Evolutionary conservation across 2,888 invertebrate species (phyloP).

Genomic region (Pseudanteris insignis): DNA sequence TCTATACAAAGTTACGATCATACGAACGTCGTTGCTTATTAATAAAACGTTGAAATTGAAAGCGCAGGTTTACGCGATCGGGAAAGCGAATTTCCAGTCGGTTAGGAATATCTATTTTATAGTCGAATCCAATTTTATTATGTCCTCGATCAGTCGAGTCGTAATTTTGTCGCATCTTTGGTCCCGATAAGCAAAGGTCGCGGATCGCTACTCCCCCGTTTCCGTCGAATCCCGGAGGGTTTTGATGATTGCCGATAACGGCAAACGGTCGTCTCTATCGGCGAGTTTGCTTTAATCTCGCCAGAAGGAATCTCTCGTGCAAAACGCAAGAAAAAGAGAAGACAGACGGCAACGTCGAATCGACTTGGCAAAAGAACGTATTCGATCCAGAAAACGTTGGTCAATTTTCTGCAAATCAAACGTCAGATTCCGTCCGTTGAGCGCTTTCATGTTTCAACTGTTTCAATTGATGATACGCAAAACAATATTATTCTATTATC

Average conservation of each 20-base stretch:
- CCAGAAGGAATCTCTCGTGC: conserved; percentile 40
- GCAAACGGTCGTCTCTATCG: conserved; percentile 46
- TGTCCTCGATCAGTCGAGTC: conserved; percentile 27
- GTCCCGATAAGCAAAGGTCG: conserved; percentile 32
- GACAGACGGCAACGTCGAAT: conserved; percentile 16
- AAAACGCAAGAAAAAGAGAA: conserved; percentile 22
- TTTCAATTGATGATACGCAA: too few species aligned
- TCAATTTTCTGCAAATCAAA: not conserved
- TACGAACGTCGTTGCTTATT: too few species aligned
- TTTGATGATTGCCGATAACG: conserved; percentile 53
- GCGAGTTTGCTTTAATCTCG: conserved; percentile 52
- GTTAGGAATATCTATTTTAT: conserved; percentile 30
- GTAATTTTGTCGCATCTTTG: conserved; percentile 31
- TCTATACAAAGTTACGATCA: too few species aligned
- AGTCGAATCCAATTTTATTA: conserved; percentile 39
- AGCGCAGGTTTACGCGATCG: too few species aligned
- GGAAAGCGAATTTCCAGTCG: conserved; percentile 14
- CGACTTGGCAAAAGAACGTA: conserved; percentile 15
- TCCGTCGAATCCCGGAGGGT: conserved; percentile 32
- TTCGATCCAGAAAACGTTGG: not conserved
- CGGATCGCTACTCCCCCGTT: conserved; percentile 33
- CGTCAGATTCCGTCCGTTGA: too few species aligned
- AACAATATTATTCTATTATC: too few species aligned
- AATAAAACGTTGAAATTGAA: too few species aligned
- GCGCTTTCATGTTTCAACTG: too few species aligned